Base-by-base conservation (phyloP, 2,888 invertebrate species). In the Cephus nigrinus region DNA sequence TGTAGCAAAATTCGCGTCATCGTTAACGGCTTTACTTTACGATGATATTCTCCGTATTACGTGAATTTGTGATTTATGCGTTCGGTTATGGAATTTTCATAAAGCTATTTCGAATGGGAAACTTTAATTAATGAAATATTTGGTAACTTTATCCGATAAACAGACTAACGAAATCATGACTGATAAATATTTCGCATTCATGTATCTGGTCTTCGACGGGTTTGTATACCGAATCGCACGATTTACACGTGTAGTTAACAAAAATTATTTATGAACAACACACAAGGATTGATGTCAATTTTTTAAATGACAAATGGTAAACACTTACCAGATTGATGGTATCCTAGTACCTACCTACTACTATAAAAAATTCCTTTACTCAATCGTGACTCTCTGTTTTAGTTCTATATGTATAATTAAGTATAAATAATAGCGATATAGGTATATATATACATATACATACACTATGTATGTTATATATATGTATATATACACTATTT, bases 381-480 rank as follows among this genome's bases (percentile, higher is more conserved):
- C 55, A 23, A 55, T 55, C 55, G 55, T 55, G 23, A 55, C 55
- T 55, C 55, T 55, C 55, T 23, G 55, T 55, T 55, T 71, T 12
- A 71, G 71, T 71, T 71, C 23, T 32, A 31, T 71, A 12, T 71
- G 71, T 71, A 71, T 33, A 68, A 73, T 76, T 34, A 55, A 40
- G 15, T 73, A 55, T 30, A 71, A 73, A 30, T 32, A 75, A 68
- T 68, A 35, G 69, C 23, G 15, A 68, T 11, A 36, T 23, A 35
- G 69, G 69, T 55, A 30, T 30, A 30, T 35, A 75, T 23, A 72
- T 34, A 40, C 12, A 68, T 15, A 35, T 12, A 35, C 1, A 3
- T 23, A 32, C 11, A 32, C 23, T 68, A 68, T 33, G 11, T 30
- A 34, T 36, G 12, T 11, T 23, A 30, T 55, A 68, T 73, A 33